Evolutionary conservation across 2,888 invertebrate genomes (phyloP).

Genomic region (Thera obeliscata): DNA sequence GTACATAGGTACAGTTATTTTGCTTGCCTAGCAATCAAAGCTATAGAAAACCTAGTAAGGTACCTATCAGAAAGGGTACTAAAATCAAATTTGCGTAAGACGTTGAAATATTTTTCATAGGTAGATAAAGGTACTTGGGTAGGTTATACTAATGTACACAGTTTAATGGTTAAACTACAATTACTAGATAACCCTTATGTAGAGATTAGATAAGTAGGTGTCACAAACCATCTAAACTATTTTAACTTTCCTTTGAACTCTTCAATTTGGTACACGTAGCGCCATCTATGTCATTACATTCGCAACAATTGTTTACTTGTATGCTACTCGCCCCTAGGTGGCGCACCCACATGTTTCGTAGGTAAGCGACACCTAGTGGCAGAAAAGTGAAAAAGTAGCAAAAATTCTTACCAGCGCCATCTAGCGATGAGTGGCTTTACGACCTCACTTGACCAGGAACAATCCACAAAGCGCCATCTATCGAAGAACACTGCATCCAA

Average conservation of each 20-base stretch:
- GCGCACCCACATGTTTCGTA: conserved; percentile 33
- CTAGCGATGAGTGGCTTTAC: conserved; percentile 66
- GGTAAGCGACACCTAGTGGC: conserved; percentile 22
- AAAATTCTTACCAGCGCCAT: conserved; percentile 67
- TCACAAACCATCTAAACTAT: no score
- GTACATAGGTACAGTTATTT: no score
- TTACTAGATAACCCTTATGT: no score
- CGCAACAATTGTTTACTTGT: conserved; percentile 5
- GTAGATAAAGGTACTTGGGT: no score
- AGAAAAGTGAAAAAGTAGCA: conserved; percentile 1
- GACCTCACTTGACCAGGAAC: conserved; percentile 61
- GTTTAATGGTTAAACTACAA: no score
- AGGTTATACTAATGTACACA: no score
- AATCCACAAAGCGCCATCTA: conserved; percentile 74
- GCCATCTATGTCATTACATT: conserved; percentile 53
- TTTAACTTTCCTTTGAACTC: neutral
- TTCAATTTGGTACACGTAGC: conserved; percentile 35
- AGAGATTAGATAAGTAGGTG: no score
- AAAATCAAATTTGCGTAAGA: no score
- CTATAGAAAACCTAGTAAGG: no score
- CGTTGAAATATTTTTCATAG: no score
- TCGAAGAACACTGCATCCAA: conserved; percentile 80
- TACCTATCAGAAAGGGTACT: no score
- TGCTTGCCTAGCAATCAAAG: no score
- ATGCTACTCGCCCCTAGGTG: conserved; percentile 61